A percentile compares a stretch with the other conserved stretches of the same genome.
Evolutionary conservation across 2,113 vertebrate genomes (phyloP).

Genomic region (Gymnocephalus cernua): DNA sequence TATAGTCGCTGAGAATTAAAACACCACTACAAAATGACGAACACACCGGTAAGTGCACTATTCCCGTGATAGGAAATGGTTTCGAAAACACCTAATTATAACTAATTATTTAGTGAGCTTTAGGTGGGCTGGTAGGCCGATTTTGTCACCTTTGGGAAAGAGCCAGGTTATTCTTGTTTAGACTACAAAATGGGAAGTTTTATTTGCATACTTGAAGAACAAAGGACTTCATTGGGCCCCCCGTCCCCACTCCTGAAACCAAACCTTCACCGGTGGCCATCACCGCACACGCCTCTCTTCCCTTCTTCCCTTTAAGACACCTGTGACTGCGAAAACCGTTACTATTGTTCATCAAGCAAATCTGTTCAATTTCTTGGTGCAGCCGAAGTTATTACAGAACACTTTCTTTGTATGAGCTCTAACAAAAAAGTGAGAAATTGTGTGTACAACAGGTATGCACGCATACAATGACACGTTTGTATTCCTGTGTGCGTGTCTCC

Average conservation of each 20-base stretch:
- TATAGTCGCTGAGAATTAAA: too few relatives aligned
- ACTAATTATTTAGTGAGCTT: neutral
- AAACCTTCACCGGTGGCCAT: neutral
- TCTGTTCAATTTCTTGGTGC: conserved; percentile 10
- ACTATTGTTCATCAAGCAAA: conserved; percentile 3
- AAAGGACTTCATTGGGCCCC: neutral
- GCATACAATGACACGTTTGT: conserved; percentile 32
- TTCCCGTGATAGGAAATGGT: too few relatives aligned
- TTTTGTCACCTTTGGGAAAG: neutral
- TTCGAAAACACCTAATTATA: neutral
- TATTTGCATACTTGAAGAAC: conserved; percentile 7
- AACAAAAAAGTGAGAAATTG: conserved; percentile 21
- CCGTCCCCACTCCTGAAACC: neutral
- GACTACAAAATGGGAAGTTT: neutral
- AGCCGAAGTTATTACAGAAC: conserved; percentile 26
- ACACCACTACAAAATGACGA: too few relatives aligned
- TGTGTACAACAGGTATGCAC: neutral
- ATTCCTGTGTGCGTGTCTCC: conserved; percentile 44
- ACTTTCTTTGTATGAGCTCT: conserved; percentile 42
- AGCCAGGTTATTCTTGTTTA: neutral
- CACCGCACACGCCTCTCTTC: neutral
- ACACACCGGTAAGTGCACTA: too few relatives aligned
- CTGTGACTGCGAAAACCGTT: neutral
- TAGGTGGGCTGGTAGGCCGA: neutral
- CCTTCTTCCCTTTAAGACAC: neutral